Conservation (phyloP, 2,888 invertebrate genomes). For the Melieria crassipennis region DNA sequence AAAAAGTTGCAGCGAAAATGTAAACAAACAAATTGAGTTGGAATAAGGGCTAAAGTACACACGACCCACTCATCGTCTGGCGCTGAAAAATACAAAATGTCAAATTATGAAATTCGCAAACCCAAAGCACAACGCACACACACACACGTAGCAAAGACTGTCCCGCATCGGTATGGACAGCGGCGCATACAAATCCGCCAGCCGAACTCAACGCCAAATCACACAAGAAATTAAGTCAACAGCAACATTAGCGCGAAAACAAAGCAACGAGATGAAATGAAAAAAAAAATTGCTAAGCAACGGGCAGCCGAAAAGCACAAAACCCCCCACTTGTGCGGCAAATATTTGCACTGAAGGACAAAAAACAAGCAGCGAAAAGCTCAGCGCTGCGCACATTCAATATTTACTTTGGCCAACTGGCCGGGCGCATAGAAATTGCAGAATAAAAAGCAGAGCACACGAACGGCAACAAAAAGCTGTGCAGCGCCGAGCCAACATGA, state of each 20-base stretch:
- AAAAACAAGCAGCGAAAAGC: constrained; percentile 28
- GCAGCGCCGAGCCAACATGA: constrained; percentile 28
- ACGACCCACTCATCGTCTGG: constrained; percentile 16
- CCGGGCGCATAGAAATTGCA: constrained; percentile 36
- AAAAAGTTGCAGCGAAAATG: constrained; percentile 6
- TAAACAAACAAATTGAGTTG: constrained; percentile 30
- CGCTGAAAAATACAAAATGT: constrained; percentile 26
- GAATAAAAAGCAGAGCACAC: constrained; percentile 40
- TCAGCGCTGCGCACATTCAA: constrained; percentile 22
- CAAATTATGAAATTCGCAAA: constrained; percentile 38
- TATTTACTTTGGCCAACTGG: constrained; percentile 38
- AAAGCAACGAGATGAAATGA: constrained; percentile 13
- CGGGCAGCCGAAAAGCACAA: neutral
- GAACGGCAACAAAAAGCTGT: constrained; percentile 30
- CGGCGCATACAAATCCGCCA: constrained; percentile 1
- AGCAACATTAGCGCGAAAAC: constrained; percentile 22
- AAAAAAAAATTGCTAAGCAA: neutral
- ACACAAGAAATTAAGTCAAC: constrained; percentile 38
- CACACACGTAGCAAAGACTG: neutral
- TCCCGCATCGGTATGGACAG: neutral
- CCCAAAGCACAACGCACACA: constrained; percentile 4
- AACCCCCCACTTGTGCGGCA: constrained; percentile 2
- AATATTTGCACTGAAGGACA: constrained; percentile 30
- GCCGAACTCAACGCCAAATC: constrained; percentile 35
- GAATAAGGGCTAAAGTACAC: neutral